Evolutionary conservation across 1,140 invertebrate species (phyloP).

Genomic region (Camponotus floridanus): DNA sequence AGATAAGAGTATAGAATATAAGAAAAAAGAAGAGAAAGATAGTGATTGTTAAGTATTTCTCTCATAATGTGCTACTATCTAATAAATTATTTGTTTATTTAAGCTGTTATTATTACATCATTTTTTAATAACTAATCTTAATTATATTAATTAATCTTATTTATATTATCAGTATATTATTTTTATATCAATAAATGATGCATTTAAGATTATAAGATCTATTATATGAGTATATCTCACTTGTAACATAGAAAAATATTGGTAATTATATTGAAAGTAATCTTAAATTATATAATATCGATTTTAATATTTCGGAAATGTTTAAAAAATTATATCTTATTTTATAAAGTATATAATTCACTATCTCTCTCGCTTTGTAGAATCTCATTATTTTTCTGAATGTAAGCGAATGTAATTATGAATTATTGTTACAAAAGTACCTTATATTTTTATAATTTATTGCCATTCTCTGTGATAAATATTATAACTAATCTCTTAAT

Average conservation of each 20-base stretch:
- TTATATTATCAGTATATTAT: neutral
- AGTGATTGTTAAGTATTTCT: slow-evolving; percentile 7
- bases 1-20: neutral
- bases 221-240: neutral
- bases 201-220: neutral
- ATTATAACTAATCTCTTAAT: neutral
- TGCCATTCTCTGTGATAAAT: slow-evolving; percentile 16
- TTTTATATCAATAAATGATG: neutral
- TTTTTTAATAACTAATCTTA: neutral
- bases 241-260: slow-evolving; percentile 9
- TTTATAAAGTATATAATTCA: neutral
- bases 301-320: slow-evolving; percentile 7
- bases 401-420: neutral
- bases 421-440: neutral
- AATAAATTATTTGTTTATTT: neutral
- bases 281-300: neutral
- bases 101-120: neutral
- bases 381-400: neutral
- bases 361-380: neutral
- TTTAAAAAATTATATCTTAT: slow-evolving; percentile 12
- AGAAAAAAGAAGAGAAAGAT: neutral
- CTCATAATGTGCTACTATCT: neutral
- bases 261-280: neutral
- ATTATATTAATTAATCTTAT: neutral
- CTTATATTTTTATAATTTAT: slow-evolving; percentile 25